Conservation (phyloP, 2,113 vertebrate genomes). For the Trachemys scripta region DNA sequence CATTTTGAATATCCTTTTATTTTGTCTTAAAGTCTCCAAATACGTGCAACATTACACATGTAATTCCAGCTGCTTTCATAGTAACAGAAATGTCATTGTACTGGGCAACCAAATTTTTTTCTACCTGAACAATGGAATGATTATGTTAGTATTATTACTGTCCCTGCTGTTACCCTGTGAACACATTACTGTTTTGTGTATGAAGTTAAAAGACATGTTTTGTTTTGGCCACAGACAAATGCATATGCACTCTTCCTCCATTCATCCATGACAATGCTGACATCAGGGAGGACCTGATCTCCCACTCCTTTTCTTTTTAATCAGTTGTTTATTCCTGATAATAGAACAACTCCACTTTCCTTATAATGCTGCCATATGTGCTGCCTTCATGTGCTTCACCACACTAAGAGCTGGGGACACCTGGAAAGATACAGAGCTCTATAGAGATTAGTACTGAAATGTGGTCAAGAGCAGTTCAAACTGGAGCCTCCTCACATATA, state of each 20-base stretch:
- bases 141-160: background rate
- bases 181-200: background rate
- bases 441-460: conserved; percentile 6
- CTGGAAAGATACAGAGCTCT: background rate
- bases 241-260: background rate
- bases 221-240: background rate
- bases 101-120: conserved; percentile 5
- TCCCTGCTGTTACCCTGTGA: background rate
- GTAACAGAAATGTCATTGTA: background rate
- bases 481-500: background rate
- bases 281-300: background rate
- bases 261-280: background rate
- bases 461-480: background rate
- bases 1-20: background rate
- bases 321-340: background rate
- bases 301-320: background rate
- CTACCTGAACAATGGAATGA: background rate
- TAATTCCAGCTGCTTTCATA: background rate
- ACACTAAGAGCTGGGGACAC: background rate
- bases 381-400: background rate
- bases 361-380: background rate
- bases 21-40: background rate
- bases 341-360: background rate
- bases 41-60: background rate
- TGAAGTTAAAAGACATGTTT: background rate